Evolutionary conservation across 2,888 invertebrate species (phyloP).

Genomic region (Mesorhabditis spiculigera): DNA sequence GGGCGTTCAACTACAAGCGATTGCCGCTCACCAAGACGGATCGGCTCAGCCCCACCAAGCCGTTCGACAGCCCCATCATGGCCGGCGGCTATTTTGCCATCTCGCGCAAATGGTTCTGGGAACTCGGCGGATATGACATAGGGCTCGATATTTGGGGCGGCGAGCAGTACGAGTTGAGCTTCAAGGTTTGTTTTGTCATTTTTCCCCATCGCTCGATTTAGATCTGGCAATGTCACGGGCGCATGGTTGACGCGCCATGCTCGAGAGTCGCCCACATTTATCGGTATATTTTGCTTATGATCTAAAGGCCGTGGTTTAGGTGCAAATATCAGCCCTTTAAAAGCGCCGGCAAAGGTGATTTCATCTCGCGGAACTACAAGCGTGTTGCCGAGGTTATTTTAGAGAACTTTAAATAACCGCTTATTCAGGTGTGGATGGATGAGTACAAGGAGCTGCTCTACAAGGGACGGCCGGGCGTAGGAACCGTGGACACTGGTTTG

Average conservation of each 20-base stretch:
- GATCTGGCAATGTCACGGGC: conserved; percentile 65
- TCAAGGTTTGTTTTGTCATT: conserved; percentile 67
- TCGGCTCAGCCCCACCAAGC: conserved; percentile 46
- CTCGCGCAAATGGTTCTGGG: conserved; percentile 85
- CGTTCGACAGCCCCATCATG: conserved; percentile 83
- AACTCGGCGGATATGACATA: conserved; percentile 86
- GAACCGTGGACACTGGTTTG: conserved; percentile 41
- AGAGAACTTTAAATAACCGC: conserved; percentile 4
- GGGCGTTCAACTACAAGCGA: conserved; percentile 95
- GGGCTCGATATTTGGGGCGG: conserved; percentile 95
- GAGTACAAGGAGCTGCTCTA: conserved; percentile 86
- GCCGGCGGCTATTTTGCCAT: conserved; percentile 95
- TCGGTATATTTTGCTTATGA: conserved; percentile 24
- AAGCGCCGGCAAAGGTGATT: conserved; percentile 71
- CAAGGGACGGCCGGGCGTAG: conserved; percentile 68
- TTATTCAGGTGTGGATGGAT: conserved; percentile 84
- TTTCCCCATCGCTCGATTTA: conserved; percentile 22
- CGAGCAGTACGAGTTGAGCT: conserved; percentile 94
- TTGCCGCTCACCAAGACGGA: conserved; percentile 66
- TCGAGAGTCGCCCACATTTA: conserved; percentile 65
- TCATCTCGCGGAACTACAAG: conserved; percentile 61
- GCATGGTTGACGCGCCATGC: conserved; percentile 65
- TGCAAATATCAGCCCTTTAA: conserved; percentile 55
- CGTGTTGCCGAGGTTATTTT: conserved; percentile 71
- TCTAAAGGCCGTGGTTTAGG: background rate